phyloP scores from a whole-genome alignment of 1,140 invertebrate species.

The Capitella teleta region DNA sequence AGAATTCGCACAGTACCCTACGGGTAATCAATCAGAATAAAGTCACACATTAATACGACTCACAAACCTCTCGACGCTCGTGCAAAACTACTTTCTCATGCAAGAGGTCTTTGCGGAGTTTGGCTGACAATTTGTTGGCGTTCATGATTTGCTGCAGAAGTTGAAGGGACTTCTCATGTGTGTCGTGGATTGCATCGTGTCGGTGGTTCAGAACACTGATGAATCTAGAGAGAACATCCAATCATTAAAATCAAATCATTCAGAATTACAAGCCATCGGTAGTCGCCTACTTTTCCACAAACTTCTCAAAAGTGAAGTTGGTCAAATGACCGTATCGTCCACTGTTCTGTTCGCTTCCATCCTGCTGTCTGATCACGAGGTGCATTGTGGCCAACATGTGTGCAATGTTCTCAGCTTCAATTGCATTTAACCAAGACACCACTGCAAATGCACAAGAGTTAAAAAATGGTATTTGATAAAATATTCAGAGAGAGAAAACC shows the following conservation, averaged over 20 bases:
- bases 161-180: slow-evolving; percentile 23
- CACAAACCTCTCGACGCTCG: slow-evolving; percentile 35
- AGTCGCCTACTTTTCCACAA: slow-evolving; percentile 21
- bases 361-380: slow-evolving; percentile 33
- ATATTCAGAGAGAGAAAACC: slow-evolving; percentile 15
- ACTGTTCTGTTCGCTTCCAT: slow-evolving; percentile 31
- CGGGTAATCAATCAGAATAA: background rate
- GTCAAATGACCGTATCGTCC: slow-evolving; percentile 36
- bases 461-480: background rate
- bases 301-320: slow-evolving; percentile 38
- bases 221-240: slow-evolving; percentile 23
- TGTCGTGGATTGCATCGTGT: slow-evolving; percentile 22
- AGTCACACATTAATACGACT: background rate
- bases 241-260: background rate
- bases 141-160: slow-evolving; percentile 30
- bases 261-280: background rate
- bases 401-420: slow-evolving; percentile 36
- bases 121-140: slow-evolving; percentile 32
- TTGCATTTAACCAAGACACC: slow-evolving; percentile 29
- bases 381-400: slow-evolving; percentile 43
- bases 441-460: slow-evolving; percentile 14
- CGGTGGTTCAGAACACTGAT: slow-evolving; percentile 29
- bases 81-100: slow-evolving; percentile 41
- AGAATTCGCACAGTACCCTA: slow-evolving; percentile 38
- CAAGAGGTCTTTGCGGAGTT: slow-evolving; percentile 33